Evolutionary conservation across 1,140 invertebrate species (phyloP).

Genomic region (Tetramorium parvispinum): DNA sequence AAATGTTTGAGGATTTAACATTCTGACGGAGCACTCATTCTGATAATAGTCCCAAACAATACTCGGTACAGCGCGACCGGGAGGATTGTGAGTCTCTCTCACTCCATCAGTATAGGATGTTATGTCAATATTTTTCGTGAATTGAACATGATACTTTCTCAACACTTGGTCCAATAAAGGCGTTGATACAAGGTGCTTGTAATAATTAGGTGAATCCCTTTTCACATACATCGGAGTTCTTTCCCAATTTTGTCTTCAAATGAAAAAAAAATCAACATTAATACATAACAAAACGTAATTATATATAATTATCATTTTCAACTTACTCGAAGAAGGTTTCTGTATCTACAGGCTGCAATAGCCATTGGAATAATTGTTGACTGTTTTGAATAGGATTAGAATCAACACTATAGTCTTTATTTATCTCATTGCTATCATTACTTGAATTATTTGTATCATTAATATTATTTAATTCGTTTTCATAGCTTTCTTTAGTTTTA

Average conservation of each 20-base stretch:
- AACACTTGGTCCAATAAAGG: slow-evolving; percentile 92
- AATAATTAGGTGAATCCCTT: slow-evolving; percentile 89
- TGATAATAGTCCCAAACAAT: slow-evolving; percentile 96
- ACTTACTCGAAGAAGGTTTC: slow-evolving; percentile 89
- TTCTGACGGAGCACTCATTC: slow-evolving; percentile 95
- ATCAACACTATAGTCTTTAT: slow-evolving; percentile 67
- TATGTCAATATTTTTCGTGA: slow-evolving; percentile 95
- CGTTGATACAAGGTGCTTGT: slow-evolving; percentile 91
- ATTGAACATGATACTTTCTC: slow-evolving; percentile 91
- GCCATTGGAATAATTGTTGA: slow-evolving; percentile 88
- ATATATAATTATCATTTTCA: background rate
- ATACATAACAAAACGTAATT: slow-evolving; percentile 29
- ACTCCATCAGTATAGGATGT: slow-evolving; percentile 93
- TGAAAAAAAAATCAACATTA: slow-evolving; percentile 29
- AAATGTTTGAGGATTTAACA: slow-evolving; percentile 98
- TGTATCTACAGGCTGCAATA: slow-evolving; percentile 89
- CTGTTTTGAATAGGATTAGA: slow-evolving; percentile 87
- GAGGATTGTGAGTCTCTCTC: slow-evolving; percentile 95
- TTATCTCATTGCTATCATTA: background rate
- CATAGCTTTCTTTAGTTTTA: background rate
- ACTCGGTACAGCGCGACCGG: slow-evolving; percentile 90
- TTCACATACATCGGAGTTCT: slow-evolving; percentile 91
- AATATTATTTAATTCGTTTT: background rate
- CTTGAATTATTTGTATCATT: background rate
- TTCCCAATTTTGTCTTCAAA: slow-evolving; percentile 90